Conservation (phyloP, 2,113 vertebrate species). For the Tupaia tana region DNA sequence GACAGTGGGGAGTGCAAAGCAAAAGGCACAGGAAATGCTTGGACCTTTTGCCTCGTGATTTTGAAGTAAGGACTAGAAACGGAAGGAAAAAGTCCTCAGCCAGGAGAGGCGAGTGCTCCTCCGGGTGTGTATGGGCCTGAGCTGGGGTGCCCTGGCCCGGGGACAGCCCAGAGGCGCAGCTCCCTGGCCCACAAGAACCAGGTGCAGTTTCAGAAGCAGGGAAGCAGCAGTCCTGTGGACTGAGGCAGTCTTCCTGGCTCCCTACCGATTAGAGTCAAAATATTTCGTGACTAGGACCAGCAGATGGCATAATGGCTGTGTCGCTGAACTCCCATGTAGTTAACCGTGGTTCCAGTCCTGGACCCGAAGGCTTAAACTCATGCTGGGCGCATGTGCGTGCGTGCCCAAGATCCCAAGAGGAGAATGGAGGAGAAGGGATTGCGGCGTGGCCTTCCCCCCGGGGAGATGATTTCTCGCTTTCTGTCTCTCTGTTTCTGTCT, state of each 20-base stretch:
- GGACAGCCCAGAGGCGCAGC: not conserved
- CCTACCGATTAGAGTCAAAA: not conserved
- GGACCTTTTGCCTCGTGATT: not conserved
- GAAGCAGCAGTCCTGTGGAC: not conserved
- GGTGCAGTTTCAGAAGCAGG: not conserved
- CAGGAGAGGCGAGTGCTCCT: not conserved
- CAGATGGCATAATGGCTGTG: no score
- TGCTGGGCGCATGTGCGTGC: no score
- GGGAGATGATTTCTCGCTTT: no score
- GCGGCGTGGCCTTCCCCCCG: no score
- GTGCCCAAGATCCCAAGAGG: no score
- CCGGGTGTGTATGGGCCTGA: accelerated
- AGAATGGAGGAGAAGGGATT: no score
- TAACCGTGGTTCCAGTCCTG: no score
- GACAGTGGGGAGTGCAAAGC: not conserved
- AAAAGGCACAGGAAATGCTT: not conserved
- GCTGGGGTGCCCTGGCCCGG: not conserved
- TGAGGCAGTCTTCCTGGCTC: not conserved
- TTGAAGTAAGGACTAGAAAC: not conserved
- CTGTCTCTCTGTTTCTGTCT: no score
- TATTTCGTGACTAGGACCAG: not conserved
- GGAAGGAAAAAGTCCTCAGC: not conserved
- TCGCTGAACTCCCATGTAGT: no score
- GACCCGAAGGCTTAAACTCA: no score
- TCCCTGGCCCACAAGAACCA: not conserved